Conservation (phyloP, 2,888 invertebrate genomes). For the Aleiodes testaceus region DNA sequence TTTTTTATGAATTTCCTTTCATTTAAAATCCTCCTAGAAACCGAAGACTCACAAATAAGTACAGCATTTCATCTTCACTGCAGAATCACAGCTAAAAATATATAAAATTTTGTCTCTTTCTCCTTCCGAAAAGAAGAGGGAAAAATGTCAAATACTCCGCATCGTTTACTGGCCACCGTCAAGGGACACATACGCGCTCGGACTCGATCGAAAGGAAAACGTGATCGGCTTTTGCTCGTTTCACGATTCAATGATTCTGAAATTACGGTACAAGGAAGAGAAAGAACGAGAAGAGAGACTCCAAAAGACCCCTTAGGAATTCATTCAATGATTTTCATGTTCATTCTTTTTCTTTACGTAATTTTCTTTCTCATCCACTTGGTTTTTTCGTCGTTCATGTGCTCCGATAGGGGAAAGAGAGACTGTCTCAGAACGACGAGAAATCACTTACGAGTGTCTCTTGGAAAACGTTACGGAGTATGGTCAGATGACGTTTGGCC, state of each 20-base stretch:
- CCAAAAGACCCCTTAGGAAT: slow-evolving; percentile 28
- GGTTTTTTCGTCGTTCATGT: background rate
- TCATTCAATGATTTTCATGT: slow-evolving; percentile 27
- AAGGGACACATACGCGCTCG: slow-evolving; percentile 29
- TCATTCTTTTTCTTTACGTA: slow-evolving; percentile 6
- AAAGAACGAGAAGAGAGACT: slow-evolving; percentile 11
- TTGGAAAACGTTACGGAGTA: slow-evolving; percentile 20
- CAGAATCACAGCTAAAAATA: background rate
- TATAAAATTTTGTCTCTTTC: background rate
- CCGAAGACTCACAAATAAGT: too few species aligned
- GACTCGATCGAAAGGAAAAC: slow-evolving; percentile 38
- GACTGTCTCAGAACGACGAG: slow-evolving; percentile 13
- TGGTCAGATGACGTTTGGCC: slow-evolving; percentile 29
- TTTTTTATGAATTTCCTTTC: background rate
- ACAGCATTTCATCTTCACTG: background rate
- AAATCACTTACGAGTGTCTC: slow-evolving; percentile 40
- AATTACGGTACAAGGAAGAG: slow-evolving; percentile 31
- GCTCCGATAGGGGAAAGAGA: background rate
- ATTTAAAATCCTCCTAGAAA: too few species aligned
- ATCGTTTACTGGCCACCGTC: slow-evolving; percentile 30
- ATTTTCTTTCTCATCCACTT: background rate
- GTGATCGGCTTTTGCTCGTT: slow-evolving; percentile 43
- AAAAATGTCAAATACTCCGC: slow-evolving; percentile 16
- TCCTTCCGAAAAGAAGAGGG: background rate
- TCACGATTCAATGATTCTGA: slow-evolving; percentile 43